Evolutionary conservation across 1,140 invertebrate genomes (phyloP), one percentile per base, ranked within the genome.

Genomic region (Nasonia vitripennis): DNA sequence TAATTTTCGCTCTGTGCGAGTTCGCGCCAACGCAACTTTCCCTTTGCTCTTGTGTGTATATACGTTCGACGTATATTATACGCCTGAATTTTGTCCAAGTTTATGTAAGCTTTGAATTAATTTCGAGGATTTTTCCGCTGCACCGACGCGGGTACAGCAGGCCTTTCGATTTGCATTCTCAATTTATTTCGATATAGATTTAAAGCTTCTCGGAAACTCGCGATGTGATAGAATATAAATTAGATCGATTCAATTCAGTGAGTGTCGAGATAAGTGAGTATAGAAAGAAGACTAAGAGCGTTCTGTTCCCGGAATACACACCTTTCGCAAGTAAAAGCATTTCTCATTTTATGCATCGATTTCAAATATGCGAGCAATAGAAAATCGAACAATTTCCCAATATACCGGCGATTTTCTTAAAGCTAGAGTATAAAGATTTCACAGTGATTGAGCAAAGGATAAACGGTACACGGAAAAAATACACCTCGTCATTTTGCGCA

Each of bases 381-480:
- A 27, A 27, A 27, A 27, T 41, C 37, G 3, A 5, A 9, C 41
- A 2, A 9, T 78, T 78, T 62, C 4, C 48, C 77, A 62, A 62
- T 23, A 34, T 27, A 27, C 27, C 27, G 27, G 27, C 77, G 2
- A 37, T 62, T 9, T 12, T 6, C 27, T n/a, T n/a, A 37, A 5
- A 70, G n/a, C n/a, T 20, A 51, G n/a, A 6, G 2, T 37, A 37
- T 37, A 37, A 7, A 17, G 77, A 31, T 55, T 31, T 62, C 23
- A 37, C 5, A 62, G 51, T 23, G 62, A 45, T 23, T 37, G 62
- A 80, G 11, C 12, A 10, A n/a, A 27, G 68, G 12, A 81, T 27
- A 27, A 81, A 90, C 91, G 89, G 89, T 91, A 88, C 51, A 73
- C 41, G 55, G 73, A 62, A 75, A 68, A 78, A 75, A 67, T 62